Base-by-base conservation (phyloP, 1,140 invertebrate species). In the Chionoecetes opilio region DNA sequence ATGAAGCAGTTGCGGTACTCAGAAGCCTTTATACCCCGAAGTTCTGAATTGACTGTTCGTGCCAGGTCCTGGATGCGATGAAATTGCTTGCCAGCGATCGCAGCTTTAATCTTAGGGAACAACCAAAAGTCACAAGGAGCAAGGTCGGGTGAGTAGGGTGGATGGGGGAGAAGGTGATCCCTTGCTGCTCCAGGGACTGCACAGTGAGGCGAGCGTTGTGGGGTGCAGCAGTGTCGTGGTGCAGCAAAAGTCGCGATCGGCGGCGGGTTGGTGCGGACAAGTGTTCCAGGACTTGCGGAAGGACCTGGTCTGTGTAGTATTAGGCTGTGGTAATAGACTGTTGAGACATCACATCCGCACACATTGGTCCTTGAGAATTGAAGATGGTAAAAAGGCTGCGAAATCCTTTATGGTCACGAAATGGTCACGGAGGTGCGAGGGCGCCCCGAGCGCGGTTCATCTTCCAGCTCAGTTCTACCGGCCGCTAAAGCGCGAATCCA, bases 61-160 rank as follows among this genome's bases (percentile, higher is more conserved):
- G 92, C 29, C 92, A 90, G 92, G 21, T 93, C 63, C 90, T 93
- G 8, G 86, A 93, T 93, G 92, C 82, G 31, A 41, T 37, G 91
- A 26, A 95, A 96, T 31, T 90, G 32, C 35, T 85, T 53, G 38
- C 96, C 96, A 92, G 96, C 96, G 11, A 96, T 95, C 53, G 96
- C 94, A 93, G 32, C 90, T 93, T 97, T 97, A 63, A 63, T 93
- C 41, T 96, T 96, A 53, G 96, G 96, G 93, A 97, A 97, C 11
- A 97, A 94, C 91, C 97, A 97, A 95, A 97, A 97, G 96, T 97
- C 96, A 90, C 96, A 96, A 0, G 96, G 97, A 93, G 96, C 96
- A 75, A 97, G 91, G 95, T 97, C 96, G 34, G 97, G 96, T 17
- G 96, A 97, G 87, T 97, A 97, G 0, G 96, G 96, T 21, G 97